phyloP scores from a whole-genome alignment of 2,113 vertebrate species.

The Paradoxurus hermaphroditus region DNA sequence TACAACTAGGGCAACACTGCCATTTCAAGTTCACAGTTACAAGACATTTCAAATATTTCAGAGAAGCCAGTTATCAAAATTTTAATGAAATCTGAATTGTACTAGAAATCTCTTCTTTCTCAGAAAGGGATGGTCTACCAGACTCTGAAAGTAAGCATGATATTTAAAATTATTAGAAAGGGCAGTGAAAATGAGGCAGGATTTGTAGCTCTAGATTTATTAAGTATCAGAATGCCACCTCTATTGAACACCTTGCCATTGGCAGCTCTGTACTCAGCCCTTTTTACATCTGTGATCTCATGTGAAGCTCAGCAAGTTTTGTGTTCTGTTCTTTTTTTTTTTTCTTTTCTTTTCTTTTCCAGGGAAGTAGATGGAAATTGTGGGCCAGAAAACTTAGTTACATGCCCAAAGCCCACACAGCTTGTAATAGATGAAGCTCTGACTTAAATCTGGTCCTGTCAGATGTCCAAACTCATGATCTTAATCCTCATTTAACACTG shows the following conservation, averaged over 20 bases:
- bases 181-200: not conserved
- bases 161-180: not conserved
- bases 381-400: not conserved
- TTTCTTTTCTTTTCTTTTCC: not conserved
- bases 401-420: not conserved
- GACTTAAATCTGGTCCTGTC: not conserved
- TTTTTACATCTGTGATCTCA: not conserved
- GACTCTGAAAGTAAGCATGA: not conserved
- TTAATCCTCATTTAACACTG: not conserved
- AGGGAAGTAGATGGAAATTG: not conserved
- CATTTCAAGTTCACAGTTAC: not conserved
- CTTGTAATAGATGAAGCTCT: not conserved
- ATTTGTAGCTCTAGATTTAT: not conserved
- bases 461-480: not conserved
- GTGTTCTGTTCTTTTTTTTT: not conserved
- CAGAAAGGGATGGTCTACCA: not conserved
- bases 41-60: not conserved
- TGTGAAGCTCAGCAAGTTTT: not conserved
- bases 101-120: not conserved
- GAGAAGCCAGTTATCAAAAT: not conserved
- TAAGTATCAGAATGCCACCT: not conserved
- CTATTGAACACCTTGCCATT: not conserved
- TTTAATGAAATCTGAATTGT: not conserved
- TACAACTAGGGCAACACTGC: not conserved
- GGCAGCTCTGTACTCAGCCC: not conserved